These are phyloP conservation scores for Gallinago undulata DNA, from an alignment of 2,113 vertebrate genomes.

Conservation along the genomic window DNA sequence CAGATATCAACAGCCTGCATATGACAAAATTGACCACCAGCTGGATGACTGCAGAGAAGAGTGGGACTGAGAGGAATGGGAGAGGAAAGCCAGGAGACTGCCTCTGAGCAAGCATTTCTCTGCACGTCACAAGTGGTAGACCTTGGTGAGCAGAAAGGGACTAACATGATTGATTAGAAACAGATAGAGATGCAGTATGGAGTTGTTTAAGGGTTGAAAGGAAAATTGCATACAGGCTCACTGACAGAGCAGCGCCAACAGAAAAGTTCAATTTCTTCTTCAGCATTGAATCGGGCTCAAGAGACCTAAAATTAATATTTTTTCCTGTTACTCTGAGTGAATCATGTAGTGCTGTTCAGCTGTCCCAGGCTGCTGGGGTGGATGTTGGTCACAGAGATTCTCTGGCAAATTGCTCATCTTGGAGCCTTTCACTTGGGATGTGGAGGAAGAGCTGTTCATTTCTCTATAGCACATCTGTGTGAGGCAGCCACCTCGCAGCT, in stretches of 20 bases:
- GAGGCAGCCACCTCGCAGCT: not conserved
- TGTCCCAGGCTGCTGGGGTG: not conserved
- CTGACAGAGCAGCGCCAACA: not conserved
- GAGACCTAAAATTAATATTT: not conserved
- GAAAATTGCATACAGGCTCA: not conserved
- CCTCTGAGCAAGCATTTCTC: not conserved
- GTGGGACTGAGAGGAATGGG: not conserved
- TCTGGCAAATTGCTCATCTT: not conserved
- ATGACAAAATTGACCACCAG: not conserved
- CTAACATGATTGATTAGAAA: not conserved
- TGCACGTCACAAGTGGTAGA: not conserved
- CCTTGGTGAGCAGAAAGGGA: not conserved
- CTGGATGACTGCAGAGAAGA: not conserved
- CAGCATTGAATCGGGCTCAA: not conserved
- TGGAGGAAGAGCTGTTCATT: not conserved
- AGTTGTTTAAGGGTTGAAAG: not conserved
- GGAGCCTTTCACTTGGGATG: not conserved
- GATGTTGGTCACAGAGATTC: not conserved
- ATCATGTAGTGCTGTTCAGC: not conserved
- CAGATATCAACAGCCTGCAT: not conserved
- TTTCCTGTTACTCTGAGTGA: not conserved
- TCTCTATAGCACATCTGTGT: rapidly evolving
- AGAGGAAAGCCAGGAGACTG: not conserved
- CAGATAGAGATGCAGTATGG: not conserved
- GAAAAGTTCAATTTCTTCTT: not conserved